phyloP scores from a whole-genome alignment of 2,797 vertebrate species.

The Ctenosaura bakeri region DNA sequence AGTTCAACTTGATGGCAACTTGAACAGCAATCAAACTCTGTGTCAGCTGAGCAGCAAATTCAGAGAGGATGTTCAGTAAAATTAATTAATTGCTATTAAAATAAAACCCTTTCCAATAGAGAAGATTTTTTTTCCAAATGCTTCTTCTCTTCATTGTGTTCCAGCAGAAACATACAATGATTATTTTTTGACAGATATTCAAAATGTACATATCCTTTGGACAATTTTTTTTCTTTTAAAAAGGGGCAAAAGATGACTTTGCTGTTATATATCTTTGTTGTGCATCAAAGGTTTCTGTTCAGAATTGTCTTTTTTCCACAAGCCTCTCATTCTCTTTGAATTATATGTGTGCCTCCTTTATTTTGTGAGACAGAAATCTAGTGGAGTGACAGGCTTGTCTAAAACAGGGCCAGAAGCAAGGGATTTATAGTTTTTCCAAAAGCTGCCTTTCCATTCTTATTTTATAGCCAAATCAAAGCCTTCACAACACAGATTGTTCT shows the following conservation, averaged over 20 bases:
- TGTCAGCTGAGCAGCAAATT: neutral
- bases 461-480: constrained; percentile 8
- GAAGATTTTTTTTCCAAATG: neutral
- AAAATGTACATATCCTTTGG: constrained; percentile 22
- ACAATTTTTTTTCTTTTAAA: neutral
- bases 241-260: neutral
- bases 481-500: neutral
- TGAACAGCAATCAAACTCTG: too few species aligned
- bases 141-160: constrained; percentile 1
- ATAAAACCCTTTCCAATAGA: neutral
- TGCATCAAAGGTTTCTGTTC: neutral
- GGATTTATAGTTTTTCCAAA: constrained; percentile 1
- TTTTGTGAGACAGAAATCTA: constrained; percentile 31
- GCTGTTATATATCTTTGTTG: neutral
- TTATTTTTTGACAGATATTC: neutral
- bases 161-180: neutral
- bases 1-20: too few species aligned
- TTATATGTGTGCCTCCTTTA: constrained; percentile 8
- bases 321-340: constrained; percentile 18
- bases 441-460: constrained; percentile 7
- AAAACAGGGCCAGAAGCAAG: constrained; percentile 14
- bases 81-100: constrained; percentile 8
- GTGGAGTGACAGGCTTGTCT: constrained; percentile 22
- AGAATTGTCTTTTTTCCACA: neutral
- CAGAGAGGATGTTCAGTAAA: neutral